Evolutionary conservation across 2,113 vertebrate species (phyloP).

Genomic region (Clupea harengus): DNA sequence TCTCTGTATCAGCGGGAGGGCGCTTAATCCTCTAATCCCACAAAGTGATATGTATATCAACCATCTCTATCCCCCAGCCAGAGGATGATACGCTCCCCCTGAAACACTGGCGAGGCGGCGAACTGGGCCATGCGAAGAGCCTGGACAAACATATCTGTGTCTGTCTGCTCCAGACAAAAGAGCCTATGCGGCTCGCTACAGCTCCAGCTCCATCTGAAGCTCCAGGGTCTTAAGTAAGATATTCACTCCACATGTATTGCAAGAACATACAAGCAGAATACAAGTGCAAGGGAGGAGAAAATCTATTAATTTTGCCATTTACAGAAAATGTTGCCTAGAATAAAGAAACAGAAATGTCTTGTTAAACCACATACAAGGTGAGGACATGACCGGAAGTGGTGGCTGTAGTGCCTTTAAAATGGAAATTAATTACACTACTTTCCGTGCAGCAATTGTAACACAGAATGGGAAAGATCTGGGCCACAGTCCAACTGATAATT

Average conservation of each 20-base stretch:
- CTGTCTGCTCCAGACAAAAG: neutral
- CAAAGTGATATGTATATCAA: constrained; percentile 61
- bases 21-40: constrained; percentile 57
- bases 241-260: neutral
- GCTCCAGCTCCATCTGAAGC: neutral
- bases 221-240: neutral
- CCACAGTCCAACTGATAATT: constrained; percentile 4
- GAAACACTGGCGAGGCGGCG: neutral
- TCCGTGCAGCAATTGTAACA: neutral
- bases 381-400: neutral
- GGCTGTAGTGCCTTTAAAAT: neutral
- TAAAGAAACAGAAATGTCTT: neutral
- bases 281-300: neutral
- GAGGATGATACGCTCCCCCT: constrained; percentile 39
- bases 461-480: neutral
- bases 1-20: constrained; percentile 41
- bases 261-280: neutral
- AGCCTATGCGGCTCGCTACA: neutral
- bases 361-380: neutral
- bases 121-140: neutral
- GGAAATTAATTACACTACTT: neutral
- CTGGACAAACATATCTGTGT: neutral
- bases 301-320: neutral
- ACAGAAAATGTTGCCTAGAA: neutral
- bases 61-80: constrained; percentile 59